phyloP scores from a whole-genome alignment of 2,888 invertebrate genomes.

The Zygaena filipendulae region DNA sequence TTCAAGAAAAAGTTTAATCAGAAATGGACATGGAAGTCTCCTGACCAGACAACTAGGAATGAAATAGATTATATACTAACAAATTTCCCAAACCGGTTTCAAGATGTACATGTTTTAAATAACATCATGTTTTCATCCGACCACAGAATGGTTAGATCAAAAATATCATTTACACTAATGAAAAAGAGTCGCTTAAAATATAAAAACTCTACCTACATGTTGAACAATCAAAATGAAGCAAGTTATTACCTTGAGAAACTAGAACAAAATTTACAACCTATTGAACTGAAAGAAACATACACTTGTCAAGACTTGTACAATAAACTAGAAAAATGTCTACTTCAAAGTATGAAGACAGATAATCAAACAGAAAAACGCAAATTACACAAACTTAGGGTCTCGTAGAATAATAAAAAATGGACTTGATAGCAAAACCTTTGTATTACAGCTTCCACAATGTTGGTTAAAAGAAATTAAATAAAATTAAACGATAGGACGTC shows the following conservation, averaged over 20 bases:
- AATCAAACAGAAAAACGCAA: background rate
- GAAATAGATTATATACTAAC: constrained; percentile 3
- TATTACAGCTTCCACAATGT: too few species aligned
- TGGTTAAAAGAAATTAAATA: too few species aligned
- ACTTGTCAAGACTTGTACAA: background rate
- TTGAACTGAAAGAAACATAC: background rate
- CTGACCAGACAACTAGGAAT: background rate
- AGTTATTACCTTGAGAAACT: background rate
- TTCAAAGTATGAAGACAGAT: background rate
- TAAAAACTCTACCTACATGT: background rate
- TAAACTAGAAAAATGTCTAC: background rate
- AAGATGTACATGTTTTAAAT: background rate
- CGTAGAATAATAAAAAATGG: too few species aligned
- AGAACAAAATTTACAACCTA: background rate
- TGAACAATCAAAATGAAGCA: background rate
- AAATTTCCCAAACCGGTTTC: background rate
- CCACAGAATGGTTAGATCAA: constrained; percentile 2
- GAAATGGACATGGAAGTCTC: constrained; percentile 2
- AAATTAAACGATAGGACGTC: too few species aligned
- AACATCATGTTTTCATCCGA: background rate
- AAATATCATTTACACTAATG: background rate
- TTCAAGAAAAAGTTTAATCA: constrained; percentile 1
- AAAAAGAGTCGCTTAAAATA: background rate
- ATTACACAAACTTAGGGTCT: background rate
- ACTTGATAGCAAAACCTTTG: too few species aligned